phyloP scores from a whole-genome alignment of 2,888 invertebrate genomes.

The Drosophila koepferae region DNA sequence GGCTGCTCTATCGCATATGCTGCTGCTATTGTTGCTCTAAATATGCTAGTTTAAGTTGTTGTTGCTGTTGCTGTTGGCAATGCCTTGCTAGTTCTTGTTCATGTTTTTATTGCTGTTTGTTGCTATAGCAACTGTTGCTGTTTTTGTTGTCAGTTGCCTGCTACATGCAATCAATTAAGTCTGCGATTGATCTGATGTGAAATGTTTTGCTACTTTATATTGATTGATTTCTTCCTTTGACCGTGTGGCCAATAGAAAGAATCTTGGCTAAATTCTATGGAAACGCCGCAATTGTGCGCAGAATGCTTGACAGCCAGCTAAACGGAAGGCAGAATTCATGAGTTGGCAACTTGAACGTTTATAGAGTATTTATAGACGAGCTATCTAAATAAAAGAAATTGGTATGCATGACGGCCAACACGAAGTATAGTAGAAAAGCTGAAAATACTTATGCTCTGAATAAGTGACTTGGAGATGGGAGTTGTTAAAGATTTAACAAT shows the following conservation, averaged over 20 bases:
- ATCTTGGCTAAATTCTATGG: conserved; percentile 15
- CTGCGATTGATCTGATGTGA: conserved; percentile 55
- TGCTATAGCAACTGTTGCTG: not conserved
- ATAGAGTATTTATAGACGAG: conserved; percentile 34
- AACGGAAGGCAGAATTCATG: conserved; percentile 4
- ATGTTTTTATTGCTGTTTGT: not conserved
- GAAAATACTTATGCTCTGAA: not conserved
- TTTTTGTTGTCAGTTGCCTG: conserved; percentile 5
- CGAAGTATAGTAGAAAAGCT: not conserved
- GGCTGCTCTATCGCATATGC: conserved; percentile 3
- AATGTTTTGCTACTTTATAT: conserved; percentile 54
- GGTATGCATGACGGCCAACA: conserved; percentile 41
- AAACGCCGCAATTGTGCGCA: not conserved
- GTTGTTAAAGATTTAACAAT: not conserved
- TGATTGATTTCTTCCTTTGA: conserved; percentile 65
- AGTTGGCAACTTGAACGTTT: conserved; percentile 29
- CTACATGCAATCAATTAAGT: conserved; percentile 67
- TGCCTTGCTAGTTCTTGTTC: not conserved
- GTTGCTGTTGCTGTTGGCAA: conserved; percentile 5
- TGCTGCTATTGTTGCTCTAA: conserved; percentile 13
- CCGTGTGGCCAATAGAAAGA: conserved; percentile 20
- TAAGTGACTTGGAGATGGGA: not conserved
- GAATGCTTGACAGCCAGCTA: conserved; percentile 7
- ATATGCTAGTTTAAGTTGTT: conserved; percentile 16
- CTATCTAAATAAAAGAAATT: conserved; percentile 34